Evolutionary conservation across 2,113 vertebrate species (phyloP).

Genomic region (Promerops cafer): DNA sequence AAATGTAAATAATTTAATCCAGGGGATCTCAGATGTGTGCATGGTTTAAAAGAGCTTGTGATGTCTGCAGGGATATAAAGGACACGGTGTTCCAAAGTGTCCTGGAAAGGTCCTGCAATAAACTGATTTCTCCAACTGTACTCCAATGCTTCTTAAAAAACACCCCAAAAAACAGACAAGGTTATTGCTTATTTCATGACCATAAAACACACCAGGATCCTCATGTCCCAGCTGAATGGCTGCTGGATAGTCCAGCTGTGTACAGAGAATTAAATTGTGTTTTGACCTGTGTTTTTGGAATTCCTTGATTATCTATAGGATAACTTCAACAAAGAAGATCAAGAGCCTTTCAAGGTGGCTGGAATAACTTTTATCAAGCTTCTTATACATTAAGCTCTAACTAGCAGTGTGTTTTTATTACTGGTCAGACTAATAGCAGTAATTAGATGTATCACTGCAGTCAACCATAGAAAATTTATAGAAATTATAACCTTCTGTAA

Average conservation of each 20-base stretch:
- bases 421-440: neutral
- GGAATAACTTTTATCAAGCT: neutral
- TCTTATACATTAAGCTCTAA: neutral
- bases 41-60: neutral
- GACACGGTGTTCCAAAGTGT: neutral
- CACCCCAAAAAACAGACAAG: neutral
- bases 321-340: neutral
- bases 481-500: neutral
- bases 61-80: neutral
- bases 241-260: neutral
- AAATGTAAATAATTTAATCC: neutral
- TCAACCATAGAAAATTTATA: neutral
- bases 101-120: neutral
- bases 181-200: neutral
- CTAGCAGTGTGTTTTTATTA: neutral
- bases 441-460: neutral
- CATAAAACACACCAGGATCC: neutral
- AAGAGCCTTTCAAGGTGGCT: neutral
- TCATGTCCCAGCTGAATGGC: neutral
- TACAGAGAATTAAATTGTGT: neutral
- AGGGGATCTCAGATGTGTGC: neutral
- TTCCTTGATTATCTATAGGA: neutral
- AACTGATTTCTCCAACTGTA: neutral
- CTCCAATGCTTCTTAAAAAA: neutral
- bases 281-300: neutral